Evolutionary conservation across 1,140 invertebrate species (phyloP).

Genomic region (Euwallacea fornicatus): DNA sequence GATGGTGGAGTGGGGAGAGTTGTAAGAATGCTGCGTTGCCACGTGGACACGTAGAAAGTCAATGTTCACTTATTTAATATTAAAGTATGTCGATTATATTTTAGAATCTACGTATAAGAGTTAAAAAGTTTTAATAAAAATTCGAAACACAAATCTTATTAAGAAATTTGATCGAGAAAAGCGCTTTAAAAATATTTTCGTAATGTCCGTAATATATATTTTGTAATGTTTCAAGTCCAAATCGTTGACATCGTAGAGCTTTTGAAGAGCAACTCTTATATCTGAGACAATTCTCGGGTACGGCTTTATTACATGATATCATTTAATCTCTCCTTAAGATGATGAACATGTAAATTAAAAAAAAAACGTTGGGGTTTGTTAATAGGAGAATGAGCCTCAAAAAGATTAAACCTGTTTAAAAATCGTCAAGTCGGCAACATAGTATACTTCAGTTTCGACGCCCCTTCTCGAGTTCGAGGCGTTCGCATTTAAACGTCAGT

Average conservation of each 20-base stretch:
- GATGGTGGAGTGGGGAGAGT: constrained; percentile 8
- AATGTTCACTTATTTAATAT: neutral
- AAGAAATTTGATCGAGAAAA: neutral
- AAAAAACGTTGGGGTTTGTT: neutral
- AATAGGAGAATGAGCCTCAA: neutral
- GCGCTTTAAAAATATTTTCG: neutral
- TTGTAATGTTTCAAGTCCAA: too few relatives aligned
- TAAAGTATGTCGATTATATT: neutral
- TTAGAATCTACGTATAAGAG: neutral
- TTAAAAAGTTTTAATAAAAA: too few relatives aligned
- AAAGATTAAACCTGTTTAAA: neutral
- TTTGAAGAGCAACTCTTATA: too few relatives aligned
- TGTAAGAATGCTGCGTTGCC: neutral
- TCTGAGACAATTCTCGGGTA: too few relatives aligned
- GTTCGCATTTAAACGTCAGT: constrained; percentile 9
- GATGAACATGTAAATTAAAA: neutral
- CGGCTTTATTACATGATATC: too few relatives aligned
- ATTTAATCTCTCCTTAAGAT: neutral
- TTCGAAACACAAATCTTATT: neutral
- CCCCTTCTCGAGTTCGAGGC: neutral
- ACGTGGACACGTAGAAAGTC: neutral
- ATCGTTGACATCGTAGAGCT: too few relatives aligned
- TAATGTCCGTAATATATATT: too few relatives aligned
- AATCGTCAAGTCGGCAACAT: neutral
- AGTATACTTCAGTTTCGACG: neutral